Conservation (phyloP, 2,797 vertebrate genomes). For the Anabas testudineus region DNA sequence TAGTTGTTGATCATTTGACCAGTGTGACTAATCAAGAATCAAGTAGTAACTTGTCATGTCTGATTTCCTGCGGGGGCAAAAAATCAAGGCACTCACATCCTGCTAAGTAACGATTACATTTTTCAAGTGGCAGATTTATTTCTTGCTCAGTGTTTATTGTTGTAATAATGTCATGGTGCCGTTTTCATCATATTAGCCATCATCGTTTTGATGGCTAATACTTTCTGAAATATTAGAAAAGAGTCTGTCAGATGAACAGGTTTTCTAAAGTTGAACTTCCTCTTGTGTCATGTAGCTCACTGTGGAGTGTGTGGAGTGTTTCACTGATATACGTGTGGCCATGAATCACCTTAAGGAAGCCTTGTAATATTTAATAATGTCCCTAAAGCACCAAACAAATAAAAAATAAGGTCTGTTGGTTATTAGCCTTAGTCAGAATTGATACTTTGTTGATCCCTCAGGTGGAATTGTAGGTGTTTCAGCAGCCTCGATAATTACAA, state of each 20-base stretch:
- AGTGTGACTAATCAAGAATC: conserved; percentile 12
- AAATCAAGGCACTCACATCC: not conserved
- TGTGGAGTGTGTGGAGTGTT: not conserved
- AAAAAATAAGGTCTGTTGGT: conserved; percentile 34
- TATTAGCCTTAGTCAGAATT: conserved; percentile 34
- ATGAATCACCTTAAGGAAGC: not conserved
- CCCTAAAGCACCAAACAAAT: conserved; percentile 20
- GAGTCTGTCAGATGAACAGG: no score
- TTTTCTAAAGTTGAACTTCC: no score
- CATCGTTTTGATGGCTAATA: no score
- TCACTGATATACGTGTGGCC: not conserved
- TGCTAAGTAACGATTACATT: not conserved
- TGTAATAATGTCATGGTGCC: no score
- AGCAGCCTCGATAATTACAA: no score
- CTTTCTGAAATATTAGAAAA: no score
- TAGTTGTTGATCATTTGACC: conserved; percentile 6
- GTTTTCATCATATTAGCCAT: no score
- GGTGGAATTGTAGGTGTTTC: no score
- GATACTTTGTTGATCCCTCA: no score
- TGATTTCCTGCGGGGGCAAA: not conserved
- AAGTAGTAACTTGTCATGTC: not conserved
- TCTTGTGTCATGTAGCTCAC: no score
- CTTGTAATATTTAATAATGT: not conserved
- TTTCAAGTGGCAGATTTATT: not conserved
- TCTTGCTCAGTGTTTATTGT: no score